Base-by-base conservation (phyloP, 2,888 invertebrate species). In the Clanis bilineata region DNA sequence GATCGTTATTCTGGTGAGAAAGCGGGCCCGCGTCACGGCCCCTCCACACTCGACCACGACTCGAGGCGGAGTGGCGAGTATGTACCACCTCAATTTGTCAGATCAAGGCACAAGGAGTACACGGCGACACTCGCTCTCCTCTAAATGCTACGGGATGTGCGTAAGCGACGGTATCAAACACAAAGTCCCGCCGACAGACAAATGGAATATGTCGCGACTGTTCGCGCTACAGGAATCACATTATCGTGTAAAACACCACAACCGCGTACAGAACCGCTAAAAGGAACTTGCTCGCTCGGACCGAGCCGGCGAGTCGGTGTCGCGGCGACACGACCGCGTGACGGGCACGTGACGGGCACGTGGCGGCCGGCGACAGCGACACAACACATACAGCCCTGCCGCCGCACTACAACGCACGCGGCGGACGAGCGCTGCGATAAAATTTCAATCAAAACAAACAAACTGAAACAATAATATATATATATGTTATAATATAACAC, bases 371-470 rank as follows among this genome's bases (percentile, higher is more conserved):
- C 32, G 32, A 32, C 32, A 32, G 32, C 32, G 32, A 32, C 32
- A 32, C 32, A 3, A 36, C 36, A 41, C 41, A 21, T 9, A 43
- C 43, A 21, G 7, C 25, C 25, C n/a, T 25, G 45, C 45, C 45
- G 45, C 45, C 89, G 90, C 81, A 82, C 84, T 90, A 91, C 90
- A 85, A 55, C 47, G 47, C 80, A 83, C 88, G 90, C 86, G 79
- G 18, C 39, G 21, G 15, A 76, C 79, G 80, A 77, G 80, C 82
- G 74, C 83, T 79, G 72, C 77, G 78, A 89, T 88, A 88, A 86
- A 87, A 86, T 88, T 87, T 85, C 75, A 87, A 85, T 83, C 79
- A 83, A 83, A 85, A 84, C 81, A 79, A 81, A 75, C 79, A 77
- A 74, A 68, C 59, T 55, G 25, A 77, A 79, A 79, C 72, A 77